These are phyloP conservation scores for Himalopsyche tibetana DNA, from an alignment of 2,888 invertebrate genomes.

Conservation along the genomic window DNA sequence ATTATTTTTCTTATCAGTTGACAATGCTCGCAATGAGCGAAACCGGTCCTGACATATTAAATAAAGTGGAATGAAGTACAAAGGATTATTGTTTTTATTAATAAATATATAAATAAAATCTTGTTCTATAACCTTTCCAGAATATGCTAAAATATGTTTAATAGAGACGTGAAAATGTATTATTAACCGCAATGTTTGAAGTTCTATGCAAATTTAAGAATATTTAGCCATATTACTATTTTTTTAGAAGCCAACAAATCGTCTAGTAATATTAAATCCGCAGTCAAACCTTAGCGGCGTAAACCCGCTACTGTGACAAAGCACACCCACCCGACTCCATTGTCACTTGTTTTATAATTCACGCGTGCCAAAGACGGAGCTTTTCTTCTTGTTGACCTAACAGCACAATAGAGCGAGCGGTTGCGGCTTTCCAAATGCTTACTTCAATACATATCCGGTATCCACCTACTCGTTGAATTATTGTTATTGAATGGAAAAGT, in stretches of 20 bases:
- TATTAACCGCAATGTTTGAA: no score
- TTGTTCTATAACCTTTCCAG: no score
- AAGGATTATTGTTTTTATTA: no score
- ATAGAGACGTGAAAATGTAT: no score
- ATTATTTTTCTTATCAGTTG: no score
- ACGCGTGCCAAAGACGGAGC: slow-evolving; percentile 17
- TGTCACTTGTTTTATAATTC: slow-evolving; percentile 26
- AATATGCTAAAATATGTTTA: no score
- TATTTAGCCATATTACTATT: no score
- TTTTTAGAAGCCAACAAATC: not conserved
- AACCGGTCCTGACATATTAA: no score
- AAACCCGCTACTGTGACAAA: not conserved
- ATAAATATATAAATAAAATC: no score
- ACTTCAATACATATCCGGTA: not conserved
- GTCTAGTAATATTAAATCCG: not conserved
- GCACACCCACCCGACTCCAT: not conserved
- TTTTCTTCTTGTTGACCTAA: slow-evolving; percentile 23
- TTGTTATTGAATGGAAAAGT: slow-evolving; percentile 11
- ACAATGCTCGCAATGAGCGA: no score
- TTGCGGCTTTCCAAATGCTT: not conserved
- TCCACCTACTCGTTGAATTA: slow-evolving; percentile 14
- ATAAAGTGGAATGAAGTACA: no score
- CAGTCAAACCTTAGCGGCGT: not conserved
- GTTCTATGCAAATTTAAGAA: no score
- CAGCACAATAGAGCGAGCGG: slow-evolving; percentile 12